A percentile compares a stretch with the other conserved stretches of the same genome.
These are phyloP conservation scores for Colius striatus DNA, from an alignment of 2,113 vertebrate genomes.

Conservation along the genomic window DNA sequence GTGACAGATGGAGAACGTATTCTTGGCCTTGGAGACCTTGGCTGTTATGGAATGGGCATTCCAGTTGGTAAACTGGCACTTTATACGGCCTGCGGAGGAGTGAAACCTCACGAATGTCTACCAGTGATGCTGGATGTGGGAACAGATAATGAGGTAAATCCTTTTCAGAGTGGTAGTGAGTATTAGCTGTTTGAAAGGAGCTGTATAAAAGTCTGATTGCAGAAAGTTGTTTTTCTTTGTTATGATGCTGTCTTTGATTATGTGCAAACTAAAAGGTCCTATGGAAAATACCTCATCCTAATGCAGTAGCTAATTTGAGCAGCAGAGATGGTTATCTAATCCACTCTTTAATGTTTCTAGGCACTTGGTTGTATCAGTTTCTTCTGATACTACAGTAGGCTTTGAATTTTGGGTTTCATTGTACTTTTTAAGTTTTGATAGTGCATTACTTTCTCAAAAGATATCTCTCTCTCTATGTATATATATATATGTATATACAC, in stretches of 20 bases:
- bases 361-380: neutral
- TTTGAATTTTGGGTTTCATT: neutral
- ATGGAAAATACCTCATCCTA: neutral
- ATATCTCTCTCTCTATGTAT: too few relatives aligned
- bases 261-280: neutral
- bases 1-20: conserved; percentile 97
- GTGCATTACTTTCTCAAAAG: neutral
- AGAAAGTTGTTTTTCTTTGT: neutral
- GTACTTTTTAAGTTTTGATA: neutral
- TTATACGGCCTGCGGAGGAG: conserved; percentile 93
- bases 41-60: conserved; percentile 96
- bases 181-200: neutral
- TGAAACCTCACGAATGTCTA: conserved; percentile 91
- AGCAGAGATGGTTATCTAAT: neutral
- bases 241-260: neutral
- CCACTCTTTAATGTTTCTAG: neutral
- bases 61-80: conserved; percentile 96
- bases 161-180: neutral
- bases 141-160: conserved; percentile 93
- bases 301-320: neutral
- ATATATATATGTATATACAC: neutral
- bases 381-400: neutral
- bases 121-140: conserved; percentile 94
- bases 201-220: neutral
- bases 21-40: conserved; percentile 95